Evolutionary conservation across 2,888 invertebrate genomes (phyloP).

Genomic region (Apamea sordens): DNA sequence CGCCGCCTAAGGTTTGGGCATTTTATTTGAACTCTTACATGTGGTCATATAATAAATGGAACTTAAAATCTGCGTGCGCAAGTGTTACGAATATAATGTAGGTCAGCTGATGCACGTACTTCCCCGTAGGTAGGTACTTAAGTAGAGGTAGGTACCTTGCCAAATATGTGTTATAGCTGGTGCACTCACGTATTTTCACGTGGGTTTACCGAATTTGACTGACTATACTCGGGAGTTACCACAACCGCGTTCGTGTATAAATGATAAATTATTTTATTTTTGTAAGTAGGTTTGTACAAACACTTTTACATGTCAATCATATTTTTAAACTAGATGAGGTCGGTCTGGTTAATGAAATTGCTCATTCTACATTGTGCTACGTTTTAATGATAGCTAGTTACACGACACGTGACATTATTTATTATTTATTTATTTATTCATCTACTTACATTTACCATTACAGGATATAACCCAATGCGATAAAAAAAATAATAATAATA

Average conservation of each 20-base stretch:
- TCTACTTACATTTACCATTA: too few species aligned
- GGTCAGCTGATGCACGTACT: conserved; percentile 47
- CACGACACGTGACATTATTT: too few species aligned
- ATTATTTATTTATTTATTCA: too few species aligned
- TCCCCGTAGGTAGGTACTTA: not conserved
- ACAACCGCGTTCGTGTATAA: not conserved
- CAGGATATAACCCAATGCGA: too few species aligned
- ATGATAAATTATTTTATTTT: too few species aligned
- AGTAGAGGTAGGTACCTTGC: not conserved
- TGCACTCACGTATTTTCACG: not conserved
- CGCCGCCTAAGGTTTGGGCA: conserved; percentile 21
- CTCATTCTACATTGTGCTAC: not conserved
- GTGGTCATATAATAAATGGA: conserved; percentile 54
- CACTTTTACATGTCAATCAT: too few species aligned
- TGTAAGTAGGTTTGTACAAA: too few species aligned
- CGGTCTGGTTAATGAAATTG: not conserved
- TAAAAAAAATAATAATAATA: too few species aligned
- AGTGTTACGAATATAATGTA: conserved; percentile 54
- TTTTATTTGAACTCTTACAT: conserved; percentile 53
- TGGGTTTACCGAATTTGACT: conserved; percentile 1
- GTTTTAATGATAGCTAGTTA: not conserved
- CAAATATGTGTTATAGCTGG: not conserved
- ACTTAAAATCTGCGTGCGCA: conserved; percentile 35
- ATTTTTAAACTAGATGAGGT: too few species aligned
- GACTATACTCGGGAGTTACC: not conserved